Conservation (phyloP, 2,888 invertebrate species). For the Tridacna gigas region DNA sequence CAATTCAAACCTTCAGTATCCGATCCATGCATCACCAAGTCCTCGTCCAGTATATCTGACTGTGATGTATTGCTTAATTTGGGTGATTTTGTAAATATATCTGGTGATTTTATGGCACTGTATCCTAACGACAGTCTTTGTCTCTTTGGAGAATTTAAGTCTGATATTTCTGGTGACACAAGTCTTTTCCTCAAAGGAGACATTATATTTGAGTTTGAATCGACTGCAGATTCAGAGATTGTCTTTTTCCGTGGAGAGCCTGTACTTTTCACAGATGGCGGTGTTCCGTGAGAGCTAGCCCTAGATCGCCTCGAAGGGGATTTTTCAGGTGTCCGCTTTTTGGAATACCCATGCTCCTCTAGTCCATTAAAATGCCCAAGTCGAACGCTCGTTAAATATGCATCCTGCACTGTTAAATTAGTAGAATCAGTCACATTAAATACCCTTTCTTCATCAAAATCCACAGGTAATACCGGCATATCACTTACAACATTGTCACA, state of each 20-base stretch:
- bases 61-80: not conserved
- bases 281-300: conserved; percentile 25
- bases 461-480: not conserved
- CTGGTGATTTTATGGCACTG: conserved; percentile 1
- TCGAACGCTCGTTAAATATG: conserved; percentile 60
- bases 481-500: conserved; percentile 20
- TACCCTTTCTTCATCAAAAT: conserved; percentile 51
- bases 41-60: conserved; percentile 37
- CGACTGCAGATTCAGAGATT: conserved; percentile 19
- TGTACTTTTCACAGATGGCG: conserved; percentile 17
- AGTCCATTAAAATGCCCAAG: conserved; percentile 64
- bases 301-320: conserved; percentile 32
- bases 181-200: conserved; percentile 14
- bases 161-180: not conserved
- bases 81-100: not conserved
- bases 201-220: conserved; percentile 10
- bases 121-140: not conserved
- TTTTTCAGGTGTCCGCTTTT: conserved; percentile 24
- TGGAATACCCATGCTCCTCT: conserved; percentile 55
- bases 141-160: conserved; percentile 32
- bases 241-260: conserved; percentile 6
- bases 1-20: conserved; percentile 47
- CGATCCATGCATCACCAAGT: conserved; percentile 50
- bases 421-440: conserved; percentile 58
- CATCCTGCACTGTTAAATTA: conserved; percentile 59